Evolutionary conservation across 2,888 invertebrate species (phyloP).

Genomic region (Trypoxylon attenuatum): DNA sequence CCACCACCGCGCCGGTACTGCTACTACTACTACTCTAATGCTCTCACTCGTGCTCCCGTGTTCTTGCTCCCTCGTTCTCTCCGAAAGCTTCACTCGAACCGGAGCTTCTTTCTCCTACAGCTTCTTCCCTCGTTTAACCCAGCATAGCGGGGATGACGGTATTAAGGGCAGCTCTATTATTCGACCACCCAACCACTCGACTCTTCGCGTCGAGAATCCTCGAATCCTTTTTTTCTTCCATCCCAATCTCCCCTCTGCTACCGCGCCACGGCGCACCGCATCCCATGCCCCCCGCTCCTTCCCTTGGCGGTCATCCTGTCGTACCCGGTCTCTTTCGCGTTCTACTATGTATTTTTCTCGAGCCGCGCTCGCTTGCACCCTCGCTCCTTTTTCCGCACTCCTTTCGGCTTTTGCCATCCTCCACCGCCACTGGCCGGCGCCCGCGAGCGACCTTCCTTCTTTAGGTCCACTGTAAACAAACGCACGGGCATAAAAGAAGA

Average conservation of each 20-base stretch:
- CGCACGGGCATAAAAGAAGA: conserved; percentile 52
- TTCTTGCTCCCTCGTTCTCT: neutral
- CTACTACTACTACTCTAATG: neutral
- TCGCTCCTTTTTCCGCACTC: neutral
- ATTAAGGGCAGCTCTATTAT: conserved; percentile 70
- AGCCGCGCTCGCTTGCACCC: conserved; percentile 13
- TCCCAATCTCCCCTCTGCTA: conserved; percentile 17
- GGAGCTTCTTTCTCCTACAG: conserved; percentile 43
- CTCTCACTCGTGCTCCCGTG: conserved; percentile 4
- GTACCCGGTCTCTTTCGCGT: neutral
- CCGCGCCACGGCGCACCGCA: conserved; percentile 11
- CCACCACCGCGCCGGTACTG: neutral
- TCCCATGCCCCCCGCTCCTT: conserved; percentile 6
- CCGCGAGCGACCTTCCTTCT: conserved; percentile 21
- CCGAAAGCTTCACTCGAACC: conserved; percentile 37
- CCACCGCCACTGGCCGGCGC: too few species aligned
- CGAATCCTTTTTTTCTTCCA: conserved; percentile 57
- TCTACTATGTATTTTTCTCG: conserved; percentile 35
- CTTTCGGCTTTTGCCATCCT: too few species aligned
- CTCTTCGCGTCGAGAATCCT: conserved; percentile 63
- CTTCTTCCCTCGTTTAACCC: conserved; percentile 59
- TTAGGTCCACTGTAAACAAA: conserved; percentile 54
- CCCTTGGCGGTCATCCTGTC: conserved; percentile 19
- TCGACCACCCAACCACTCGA: conserved; percentile 66
- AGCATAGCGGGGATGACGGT: conserved; percentile 63